Conservation (phyloP, 2,888 invertebrate genomes). For the Furcula furcula region DNA sequence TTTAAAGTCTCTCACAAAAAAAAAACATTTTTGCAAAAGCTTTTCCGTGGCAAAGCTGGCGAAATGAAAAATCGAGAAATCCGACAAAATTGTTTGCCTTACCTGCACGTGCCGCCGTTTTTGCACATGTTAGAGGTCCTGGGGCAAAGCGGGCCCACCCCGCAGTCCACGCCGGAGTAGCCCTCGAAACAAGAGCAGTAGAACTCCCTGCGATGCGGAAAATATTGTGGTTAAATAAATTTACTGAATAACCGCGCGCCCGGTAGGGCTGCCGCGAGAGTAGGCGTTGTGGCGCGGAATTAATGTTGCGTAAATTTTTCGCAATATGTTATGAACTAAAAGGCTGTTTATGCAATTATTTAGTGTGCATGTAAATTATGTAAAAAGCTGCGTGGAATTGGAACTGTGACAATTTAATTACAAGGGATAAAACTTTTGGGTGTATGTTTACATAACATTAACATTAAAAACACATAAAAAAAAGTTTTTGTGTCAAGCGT, state of each 20-base stretch:
- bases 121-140: conserved; percentile 83
- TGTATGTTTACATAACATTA: too few relatives aligned
- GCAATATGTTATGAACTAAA: background rate
- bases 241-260: conserved; percentile 18
- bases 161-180: conserved; percentile 90
- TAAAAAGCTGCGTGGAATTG: too few relatives aligned
- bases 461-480: too few relatives aligned
- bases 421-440: too few relatives aligned
- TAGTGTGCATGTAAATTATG: too few relatives aligned
- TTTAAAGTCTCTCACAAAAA: too few relatives aligned
- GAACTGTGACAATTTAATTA: too few relatives aligned
- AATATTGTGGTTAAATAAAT: conserved; percentile 12
- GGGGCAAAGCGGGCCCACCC: conserved; percentile 90
- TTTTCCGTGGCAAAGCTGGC: too few relatives aligned
- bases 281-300: background rate
- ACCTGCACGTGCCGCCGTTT: conserved; percentile 94
- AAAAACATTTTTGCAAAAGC: too few relatives aligned
- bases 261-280: background rate
- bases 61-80: too few relatives aligned
- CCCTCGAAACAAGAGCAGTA: conserved; percentile 91
- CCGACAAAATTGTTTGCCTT: conserved; percentile 52
- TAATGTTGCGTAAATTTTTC: background rate
- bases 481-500: too few relatives aligned
- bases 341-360: too few relatives aligned
- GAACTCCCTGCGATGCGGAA: conserved; percentile 78